Conservation (phyloP, 2,113 vertebrate genomes). For the Neolamprologus devosi region DNA sequence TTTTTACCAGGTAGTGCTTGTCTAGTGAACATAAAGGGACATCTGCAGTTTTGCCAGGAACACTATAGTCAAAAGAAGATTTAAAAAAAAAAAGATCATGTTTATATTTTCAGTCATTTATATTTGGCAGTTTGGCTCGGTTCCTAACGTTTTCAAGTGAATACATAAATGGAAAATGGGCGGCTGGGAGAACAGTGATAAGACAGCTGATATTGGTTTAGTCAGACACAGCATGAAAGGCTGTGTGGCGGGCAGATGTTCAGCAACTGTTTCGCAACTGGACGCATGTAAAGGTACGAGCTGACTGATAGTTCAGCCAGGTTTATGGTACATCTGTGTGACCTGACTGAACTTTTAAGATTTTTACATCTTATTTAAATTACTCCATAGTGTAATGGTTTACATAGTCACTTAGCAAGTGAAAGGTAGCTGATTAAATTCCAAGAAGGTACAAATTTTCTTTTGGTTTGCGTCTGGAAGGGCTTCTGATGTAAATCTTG, state of each 20-base stretch:
- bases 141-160: not conserved
- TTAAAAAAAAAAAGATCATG: rapidly evolving
- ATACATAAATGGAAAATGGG: not conserved
- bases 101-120: not conserved
- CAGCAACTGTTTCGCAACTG: not conserved
- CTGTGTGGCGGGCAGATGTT: not conserved
- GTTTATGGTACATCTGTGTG: not conserved
- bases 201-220: not conserved
- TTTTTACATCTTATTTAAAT: not conserved
- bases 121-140: not conserved
- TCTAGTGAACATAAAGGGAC: not conserved
- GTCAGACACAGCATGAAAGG: not conserved
- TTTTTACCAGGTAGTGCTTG: not conserved
- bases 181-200: not conserved
- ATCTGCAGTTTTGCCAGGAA: not conserved
- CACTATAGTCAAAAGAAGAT: not conserved
- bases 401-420: not conserved
- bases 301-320: not conserved
- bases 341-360: not conserved
- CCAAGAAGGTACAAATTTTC: not conserved
- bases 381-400: not conserved
- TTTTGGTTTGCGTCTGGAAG: not conserved
- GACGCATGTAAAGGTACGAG: not conserved
- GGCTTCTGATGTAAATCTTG: not conserved
- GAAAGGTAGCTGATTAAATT: not conserved